A percentile compares a stretch with the other conserved stretches of the same genome.
Conservation (phyloP, 2,797 vertebrate species). For the Meriones psammophilus region DNA sequence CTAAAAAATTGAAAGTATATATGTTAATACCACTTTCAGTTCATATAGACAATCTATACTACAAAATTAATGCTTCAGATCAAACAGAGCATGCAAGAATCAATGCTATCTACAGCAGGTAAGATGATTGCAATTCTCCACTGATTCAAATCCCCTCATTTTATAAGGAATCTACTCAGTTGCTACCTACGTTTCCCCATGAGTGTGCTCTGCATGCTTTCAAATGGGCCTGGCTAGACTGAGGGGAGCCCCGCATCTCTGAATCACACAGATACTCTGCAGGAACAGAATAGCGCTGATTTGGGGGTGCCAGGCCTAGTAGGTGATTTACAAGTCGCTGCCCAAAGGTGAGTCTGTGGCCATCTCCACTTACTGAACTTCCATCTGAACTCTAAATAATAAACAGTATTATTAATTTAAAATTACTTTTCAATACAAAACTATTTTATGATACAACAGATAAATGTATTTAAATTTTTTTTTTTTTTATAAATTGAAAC, state of each 20-base stretch:
- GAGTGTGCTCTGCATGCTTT: conserved; percentile 95
- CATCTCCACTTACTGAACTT: conserved; percentile 90
- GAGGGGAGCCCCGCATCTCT: conserved; percentile 86
- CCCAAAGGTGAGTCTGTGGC: conserved; percentile 95
- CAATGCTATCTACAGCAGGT: conserved; percentile 74
- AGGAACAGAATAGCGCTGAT: conserved; percentile 93
- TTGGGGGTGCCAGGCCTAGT: conserved; percentile 94
- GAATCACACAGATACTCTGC: conserved; percentile 92
- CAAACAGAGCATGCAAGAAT: conserved; percentile 90
- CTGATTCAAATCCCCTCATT: conserved; percentile 87
- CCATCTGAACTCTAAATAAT: conserved; percentile 93
- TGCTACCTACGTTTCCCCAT: conserved; percentile 97
- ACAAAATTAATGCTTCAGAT: conserved; percentile 82
- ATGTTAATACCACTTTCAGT: conserved; percentile 33
- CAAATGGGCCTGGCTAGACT: conserved; percentile 89
- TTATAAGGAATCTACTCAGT: conserved; percentile 76
- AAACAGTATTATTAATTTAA: conserved; percentile 87
- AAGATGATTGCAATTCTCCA: conserved; percentile 85
- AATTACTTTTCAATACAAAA: conserved; percentile 55
- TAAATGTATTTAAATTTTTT: conserved; percentile 19
- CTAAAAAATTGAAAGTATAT: conserved; percentile 86
- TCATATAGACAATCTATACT: background rate
- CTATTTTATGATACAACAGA: conserved; percentile 43
- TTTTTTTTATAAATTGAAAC: background rate
- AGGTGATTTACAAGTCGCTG: conserved; percentile 98